Evolutionary conservation across 2,113 vertebrate genomes (phyloP).

Genomic region (Calypte anna): DNA sequence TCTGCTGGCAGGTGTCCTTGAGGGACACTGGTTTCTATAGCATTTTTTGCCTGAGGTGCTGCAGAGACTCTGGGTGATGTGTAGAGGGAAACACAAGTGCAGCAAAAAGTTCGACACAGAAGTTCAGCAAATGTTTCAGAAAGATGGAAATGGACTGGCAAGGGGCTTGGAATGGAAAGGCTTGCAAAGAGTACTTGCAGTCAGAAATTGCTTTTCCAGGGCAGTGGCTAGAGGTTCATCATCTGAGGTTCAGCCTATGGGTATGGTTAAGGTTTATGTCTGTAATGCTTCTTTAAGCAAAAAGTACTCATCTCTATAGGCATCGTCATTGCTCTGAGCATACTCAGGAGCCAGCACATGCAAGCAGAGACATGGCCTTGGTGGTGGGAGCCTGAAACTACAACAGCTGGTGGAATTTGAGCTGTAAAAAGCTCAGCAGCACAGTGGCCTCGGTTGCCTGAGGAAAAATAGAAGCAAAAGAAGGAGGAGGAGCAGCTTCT

Average conservation of each 20-base stretch:
- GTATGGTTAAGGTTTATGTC: no score
- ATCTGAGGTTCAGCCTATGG: fast-evolving
- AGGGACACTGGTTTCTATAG: neutral
- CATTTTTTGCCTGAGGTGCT: neutral
- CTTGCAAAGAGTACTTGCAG: neutral
- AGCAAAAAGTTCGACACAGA: neutral
- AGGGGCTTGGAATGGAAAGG: neutral
- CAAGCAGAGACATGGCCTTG: neutral
- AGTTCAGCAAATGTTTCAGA: neutral
- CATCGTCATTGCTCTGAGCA: neutral
- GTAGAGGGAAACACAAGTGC: neutral
- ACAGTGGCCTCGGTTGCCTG: no score
- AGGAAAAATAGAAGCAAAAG: neutral
- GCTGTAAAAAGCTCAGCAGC: neutral
- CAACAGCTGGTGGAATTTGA: neutral
- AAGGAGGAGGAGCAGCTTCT: neutral
- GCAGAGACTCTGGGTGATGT: fast-evolving
- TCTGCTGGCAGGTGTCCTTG: neutral
- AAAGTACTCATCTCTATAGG: neutral
- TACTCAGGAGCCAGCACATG: neutral
- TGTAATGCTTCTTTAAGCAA: neutral
- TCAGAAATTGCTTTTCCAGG: neutral
- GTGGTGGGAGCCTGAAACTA: neutral
- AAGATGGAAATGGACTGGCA: neutral
- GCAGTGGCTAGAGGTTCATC: neutral